These are phyloP conservation scores for Catocala sponsa DNA, from an alignment of 2,888 invertebrate genomes.

Conservation along the genomic window DNA sequence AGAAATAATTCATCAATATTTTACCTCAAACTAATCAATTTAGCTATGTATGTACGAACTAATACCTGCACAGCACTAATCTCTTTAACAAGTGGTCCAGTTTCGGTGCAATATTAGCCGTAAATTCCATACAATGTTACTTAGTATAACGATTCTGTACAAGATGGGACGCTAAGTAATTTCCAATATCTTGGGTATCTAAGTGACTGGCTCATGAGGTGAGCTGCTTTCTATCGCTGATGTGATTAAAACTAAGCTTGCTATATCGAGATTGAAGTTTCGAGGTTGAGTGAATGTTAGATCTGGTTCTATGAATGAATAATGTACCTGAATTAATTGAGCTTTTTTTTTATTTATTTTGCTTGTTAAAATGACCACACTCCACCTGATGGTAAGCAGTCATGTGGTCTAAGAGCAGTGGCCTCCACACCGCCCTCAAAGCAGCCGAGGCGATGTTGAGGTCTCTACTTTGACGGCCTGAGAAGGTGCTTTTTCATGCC, in stretches of 20 bases:
- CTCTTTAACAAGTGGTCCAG: slow-evolving; percentile 13
- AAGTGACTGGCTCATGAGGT: slow-evolving; percentile 20
- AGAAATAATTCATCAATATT: too few species aligned
- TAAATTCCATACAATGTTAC: slow-evolving; percentile 41
- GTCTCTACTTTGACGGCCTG: too few species aligned
- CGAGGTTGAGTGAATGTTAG: background rate
- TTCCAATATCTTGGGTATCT: slow-evolving; percentile 37
- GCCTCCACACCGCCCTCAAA: too few species aligned
- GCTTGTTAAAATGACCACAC: too few species aligned
- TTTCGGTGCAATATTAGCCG: slow-evolving; percentile 10
- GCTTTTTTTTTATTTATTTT: too few species aligned
- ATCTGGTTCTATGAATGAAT: background rate
- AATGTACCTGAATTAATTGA: too few species aligned
- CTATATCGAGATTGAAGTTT: background rate
- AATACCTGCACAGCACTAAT: background rate
- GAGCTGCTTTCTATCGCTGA: slow-evolving; percentile 1
- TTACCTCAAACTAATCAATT: too few species aligned
- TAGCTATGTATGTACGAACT: too few species aligned
- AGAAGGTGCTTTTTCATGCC: too few species aligned
- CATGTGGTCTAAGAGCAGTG: too few species aligned
- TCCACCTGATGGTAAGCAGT: too few species aligned
- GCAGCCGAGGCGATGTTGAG: too few species aligned
- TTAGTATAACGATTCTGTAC: slow-evolving; percentile 26
- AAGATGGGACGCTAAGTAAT: slow-evolving; percentile 48
- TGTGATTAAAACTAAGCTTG: slow-evolving; percentile 1